A percentile compares a stretch with the other conserved stretches of the same genome.
Conservation (phyloP, 2,888 invertebrate genomes). For the Pristionchus entomophagus region DNA sequence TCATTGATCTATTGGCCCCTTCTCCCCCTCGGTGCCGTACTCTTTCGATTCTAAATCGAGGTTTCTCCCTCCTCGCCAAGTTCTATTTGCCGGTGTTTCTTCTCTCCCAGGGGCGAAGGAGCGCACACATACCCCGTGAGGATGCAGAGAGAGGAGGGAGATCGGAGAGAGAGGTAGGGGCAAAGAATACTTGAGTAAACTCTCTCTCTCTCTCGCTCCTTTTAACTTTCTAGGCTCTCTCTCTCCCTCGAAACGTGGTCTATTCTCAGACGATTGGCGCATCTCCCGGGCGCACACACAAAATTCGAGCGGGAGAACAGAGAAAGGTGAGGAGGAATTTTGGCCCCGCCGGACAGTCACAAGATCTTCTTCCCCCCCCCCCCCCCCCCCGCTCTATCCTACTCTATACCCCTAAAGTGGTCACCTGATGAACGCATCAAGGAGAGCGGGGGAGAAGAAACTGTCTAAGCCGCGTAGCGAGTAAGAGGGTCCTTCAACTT, state of each 20-base stretch:
- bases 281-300: not conserved
- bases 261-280: constrained; percentile 8
- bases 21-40: not conserved
- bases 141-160: not conserved
- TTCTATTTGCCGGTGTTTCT: constrained; percentile 48
- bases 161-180: not conserved
- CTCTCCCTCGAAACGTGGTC: constrained; percentile 23
- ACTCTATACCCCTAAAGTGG: constrained; percentile 30
- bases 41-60: constrained; percentile 28
- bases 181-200: constrained; percentile 42
- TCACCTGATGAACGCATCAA: constrained; percentile 19
- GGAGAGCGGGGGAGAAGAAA: too few species aligned
- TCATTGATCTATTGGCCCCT: too few species aligned
- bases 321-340: constrained; percentile 18
- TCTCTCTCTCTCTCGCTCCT: not conserved
- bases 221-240: constrained; percentile 13
- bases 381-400: not conserved
- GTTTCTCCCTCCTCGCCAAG: not conserved
- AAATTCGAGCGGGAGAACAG: constrained; percentile 19
- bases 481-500: constrained; percentile 5
- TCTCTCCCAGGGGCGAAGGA: constrained; percentile 32
- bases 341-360: not conserved
- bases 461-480: constrained; percentile 26
- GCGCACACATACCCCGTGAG: constrained; percentile 24
- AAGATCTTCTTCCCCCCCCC: not conserved